Evolutionary conservation across 1,140 invertebrate genomes (phyloP).

Genomic region (Drosophila biarmipes): DNA sequence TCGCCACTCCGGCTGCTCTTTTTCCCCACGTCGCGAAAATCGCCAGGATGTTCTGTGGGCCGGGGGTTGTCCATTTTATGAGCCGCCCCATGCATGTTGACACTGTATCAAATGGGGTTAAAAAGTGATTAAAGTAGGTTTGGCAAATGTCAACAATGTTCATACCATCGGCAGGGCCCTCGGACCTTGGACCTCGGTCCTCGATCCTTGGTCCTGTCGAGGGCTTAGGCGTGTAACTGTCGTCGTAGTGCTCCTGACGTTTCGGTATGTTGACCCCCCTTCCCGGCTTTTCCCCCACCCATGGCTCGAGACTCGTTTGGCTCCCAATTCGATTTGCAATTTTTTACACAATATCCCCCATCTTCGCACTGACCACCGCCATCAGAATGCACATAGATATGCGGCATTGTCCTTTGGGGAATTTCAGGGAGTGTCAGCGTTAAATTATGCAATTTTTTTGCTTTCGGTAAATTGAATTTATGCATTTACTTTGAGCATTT

Average conservation of each 20-base stretch:
- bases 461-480: constrained; percentile 71
- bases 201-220: not conserved
- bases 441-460: constrained; percentile 69
- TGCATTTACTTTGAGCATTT: constrained; percentile 50
- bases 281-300: not conserved
- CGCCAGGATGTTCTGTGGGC: not conserved
- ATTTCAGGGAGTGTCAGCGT: constrained; percentile 59
- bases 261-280: constrained; percentile 58
- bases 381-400: constrained; percentile 14
- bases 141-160: constrained; percentile 84
- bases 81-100: constrained; percentile 75
- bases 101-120: constrained; percentile 84
- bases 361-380: not conserved
- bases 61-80: constrained; percentile 73
- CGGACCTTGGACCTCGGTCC: constrained; percentile 50
- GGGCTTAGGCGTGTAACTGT: constrained; percentile 78
- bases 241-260: constrained; percentile 77
- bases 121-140: constrained; percentile 84
- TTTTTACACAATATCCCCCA: constrained; percentile 55
- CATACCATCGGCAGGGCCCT: constrained; percentile 53
- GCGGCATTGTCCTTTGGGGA: constrained; percentile 29
- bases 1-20: constrained; percentile 38
- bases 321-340: constrained; percentile 77
- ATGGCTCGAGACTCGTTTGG: constrained; percentile 50
- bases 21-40: constrained; percentile 40